Evolutionary conservation across 2,113 vertebrate species (phyloP), one percentile per base, ranked within the genome.

Genomic region (Scomber colias): DNA sequence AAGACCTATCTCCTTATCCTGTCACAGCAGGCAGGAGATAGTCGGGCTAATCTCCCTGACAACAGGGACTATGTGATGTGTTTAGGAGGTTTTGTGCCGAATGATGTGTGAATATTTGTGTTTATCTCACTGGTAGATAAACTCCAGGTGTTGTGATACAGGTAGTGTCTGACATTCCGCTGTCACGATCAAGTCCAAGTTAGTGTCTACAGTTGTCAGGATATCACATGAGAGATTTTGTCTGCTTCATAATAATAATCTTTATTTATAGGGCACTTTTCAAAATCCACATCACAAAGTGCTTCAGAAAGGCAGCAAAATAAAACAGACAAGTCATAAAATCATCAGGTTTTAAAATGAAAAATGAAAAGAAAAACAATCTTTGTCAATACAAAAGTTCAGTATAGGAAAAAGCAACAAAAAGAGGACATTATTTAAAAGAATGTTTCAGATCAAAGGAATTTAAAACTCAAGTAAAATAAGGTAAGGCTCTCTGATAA

Each of bases 1-100:
- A 87, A 69, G 64, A 17, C 6, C 24, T 85, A 81, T 89, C 85
- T 72, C 5, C 63, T 19, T 24, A 73, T 87, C 84, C 75, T 89
- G 91, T 92, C 91, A 91, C 77, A 83, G 89, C 89, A 90, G 73
- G 89, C 60, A 76, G 59, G 51, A 85, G 90, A 91, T 91, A 86
- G 70, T 11, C 50, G 9, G 17, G 44, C 75, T 83, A 75, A 94
- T 91, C 87, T 93, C 21, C 21, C 78, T 67, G 65, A 81, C 73
- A 87, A 57, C 84, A 49, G 80, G 77, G 66, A 56, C 73, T 71
- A 78, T 67, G 73, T 51, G 77, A 87, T 79, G 84, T 62, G 85
- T 88, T 90, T 83, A 51, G 84, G 80, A 81, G 80, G 66, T 89
- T 63, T 88, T 40, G 53, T 5, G 75, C 64, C 62, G 82, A 75